Evolutionary conservation across 2,113 vertebrate genomes (phyloP).

Genomic region (Neomonachus schauinslandi): DNA sequence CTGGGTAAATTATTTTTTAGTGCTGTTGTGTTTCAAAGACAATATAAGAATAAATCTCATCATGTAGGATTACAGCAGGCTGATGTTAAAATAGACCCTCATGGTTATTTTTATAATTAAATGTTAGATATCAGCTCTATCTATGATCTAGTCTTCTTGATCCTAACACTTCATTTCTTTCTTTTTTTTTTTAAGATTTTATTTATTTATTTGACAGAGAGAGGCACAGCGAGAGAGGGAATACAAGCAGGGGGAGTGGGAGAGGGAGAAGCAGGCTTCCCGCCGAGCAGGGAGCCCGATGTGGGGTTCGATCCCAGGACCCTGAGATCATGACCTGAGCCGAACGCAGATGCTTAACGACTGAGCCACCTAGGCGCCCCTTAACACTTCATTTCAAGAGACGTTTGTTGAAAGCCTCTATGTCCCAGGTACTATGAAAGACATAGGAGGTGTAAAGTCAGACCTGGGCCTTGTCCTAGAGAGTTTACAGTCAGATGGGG

Average conservation of each 20-base stretch:
- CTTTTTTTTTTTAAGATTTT: too few relatives aligned
- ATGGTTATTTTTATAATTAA: neutral
- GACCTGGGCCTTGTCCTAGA: neutral
- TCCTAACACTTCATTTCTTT: neutral
- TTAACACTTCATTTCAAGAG: slow-evolving; percentile 16
- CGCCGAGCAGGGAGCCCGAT: too few relatives aligned
- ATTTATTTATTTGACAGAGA: too few relatives aligned
- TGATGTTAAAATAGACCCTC: neutral
- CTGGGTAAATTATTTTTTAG: neutral
- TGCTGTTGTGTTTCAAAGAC: neutral
- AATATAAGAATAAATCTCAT: neutral
- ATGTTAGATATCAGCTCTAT: neutral
- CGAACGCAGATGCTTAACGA: too few relatives aligned
- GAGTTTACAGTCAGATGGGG: neutral
- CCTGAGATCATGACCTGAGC: too few relatives aligned
- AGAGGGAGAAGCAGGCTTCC: too few relatives aligned
- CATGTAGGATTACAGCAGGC: neutral
- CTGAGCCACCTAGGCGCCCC: too few relatives aligned
- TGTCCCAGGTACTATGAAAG: neutral
- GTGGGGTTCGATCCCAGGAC: too few relatives aligned
- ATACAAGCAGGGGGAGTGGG: too few relatives aligned
- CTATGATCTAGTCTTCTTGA: neutral
- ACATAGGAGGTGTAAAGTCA: neutral
- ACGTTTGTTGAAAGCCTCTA: neutral
- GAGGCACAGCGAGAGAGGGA: too few relatives aligned